A percentile compares a stretch with the other conserved stretches of the same genome.
These are phyloP conservation scores for Potorous gilbertii DNA, from an alignment of 2,797 vertebrate species.

Conservation along the genomic window DNA sequence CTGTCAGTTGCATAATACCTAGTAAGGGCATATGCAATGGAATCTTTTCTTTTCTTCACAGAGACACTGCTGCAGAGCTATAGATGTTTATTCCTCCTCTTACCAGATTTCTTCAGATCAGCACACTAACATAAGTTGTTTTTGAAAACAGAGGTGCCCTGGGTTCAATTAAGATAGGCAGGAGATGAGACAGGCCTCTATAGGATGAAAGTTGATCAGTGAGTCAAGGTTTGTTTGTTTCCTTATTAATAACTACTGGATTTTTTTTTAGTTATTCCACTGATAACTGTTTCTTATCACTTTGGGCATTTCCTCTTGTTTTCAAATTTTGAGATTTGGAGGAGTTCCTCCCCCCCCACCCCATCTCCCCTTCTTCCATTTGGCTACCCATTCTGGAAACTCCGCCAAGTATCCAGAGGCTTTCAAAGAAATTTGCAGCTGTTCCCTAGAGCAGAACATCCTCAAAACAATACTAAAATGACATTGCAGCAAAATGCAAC, in stretches of 20 bases:
- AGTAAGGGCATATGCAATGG: neutral
- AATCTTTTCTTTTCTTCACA: neutral
- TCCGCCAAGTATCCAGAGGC: slow-evolving; percentile 74
- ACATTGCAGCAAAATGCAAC: slow-evolving; percentile 2
- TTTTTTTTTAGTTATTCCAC: slow-evolving; percentile 76
- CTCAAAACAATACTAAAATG: slow-evolving; percentile 33
- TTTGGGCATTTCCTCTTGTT: slow-evolving; percentile 77
- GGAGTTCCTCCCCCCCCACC: neutral
- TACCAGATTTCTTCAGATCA: neutral
- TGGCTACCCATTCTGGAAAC: slow-evolving; percentile 61
- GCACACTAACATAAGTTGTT: neutral
- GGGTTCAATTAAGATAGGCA: slow-evolving; percentile 1
- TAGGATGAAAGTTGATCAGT: slow-evolving; percentile 53
- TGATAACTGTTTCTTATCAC: slow-evolving; percentile 82
- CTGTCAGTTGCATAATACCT: neutral
- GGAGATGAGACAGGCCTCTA: slow-evolving; percentile 23
- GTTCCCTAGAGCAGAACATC: slow-evolving; percentile 4
- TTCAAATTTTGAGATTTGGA: slow-evolving; percentile 78
- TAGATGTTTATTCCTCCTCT: neutral
- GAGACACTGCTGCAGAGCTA: neutral
- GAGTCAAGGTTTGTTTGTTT: slow-evolving; percentile 75
- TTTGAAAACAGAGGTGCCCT: neutral
- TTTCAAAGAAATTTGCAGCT: slow-evolving; percentile 57
- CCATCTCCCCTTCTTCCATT: slow-evolving; percentile 34
- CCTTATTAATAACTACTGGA: slow-evolving; percentile 78